Evolutionary conservation across 2,113 vertebrate species (phyloP).

Genomic region (Sturnus vulgaris): DNA sequence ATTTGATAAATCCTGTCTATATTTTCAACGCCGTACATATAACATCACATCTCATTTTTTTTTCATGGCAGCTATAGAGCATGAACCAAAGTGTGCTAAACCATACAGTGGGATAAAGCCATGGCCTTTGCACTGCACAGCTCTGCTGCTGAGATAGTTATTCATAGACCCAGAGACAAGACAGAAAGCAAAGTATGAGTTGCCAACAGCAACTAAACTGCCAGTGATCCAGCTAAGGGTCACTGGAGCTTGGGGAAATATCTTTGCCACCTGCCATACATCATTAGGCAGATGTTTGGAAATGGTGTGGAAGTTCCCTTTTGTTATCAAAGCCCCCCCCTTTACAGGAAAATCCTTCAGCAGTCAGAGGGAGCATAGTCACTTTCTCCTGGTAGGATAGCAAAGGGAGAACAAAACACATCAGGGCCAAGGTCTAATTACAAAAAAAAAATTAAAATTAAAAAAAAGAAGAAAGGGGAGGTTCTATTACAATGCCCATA

Average conservation of each 20-base stretch:
- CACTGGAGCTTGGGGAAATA: neutral
- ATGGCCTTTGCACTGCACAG: neutral
- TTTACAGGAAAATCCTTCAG: neutral
- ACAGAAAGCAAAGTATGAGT: neutral
- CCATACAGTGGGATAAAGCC: neutral
- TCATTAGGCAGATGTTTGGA: neutral
- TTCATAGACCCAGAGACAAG: neutral
- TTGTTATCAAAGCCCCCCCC: neutral
- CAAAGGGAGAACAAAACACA: neutral
- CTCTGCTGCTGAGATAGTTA: neutral
- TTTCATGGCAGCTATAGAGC: neutral
- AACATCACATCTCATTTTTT: neutral
- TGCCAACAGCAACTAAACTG: neutral
- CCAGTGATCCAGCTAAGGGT: neutral
- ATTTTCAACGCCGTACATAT: neutral
- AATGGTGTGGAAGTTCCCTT: neutral
- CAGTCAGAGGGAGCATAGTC: neutral
- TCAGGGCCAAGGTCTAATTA: neutral
- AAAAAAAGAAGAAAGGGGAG: accelerated
- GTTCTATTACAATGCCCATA: neutral
- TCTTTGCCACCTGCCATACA: neutral
- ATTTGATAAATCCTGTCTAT: neutral
- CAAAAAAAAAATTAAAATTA: neutral
- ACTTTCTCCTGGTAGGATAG: neutral
- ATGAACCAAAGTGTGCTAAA: neutral